A percentile compares a stretch with the other conserved stretches of the same genome.
Evolutionary conservation across 1,140 invertebrate genomes (phyloP).

Genomic region (Hyposmocoma kahamanoa): DNA sequence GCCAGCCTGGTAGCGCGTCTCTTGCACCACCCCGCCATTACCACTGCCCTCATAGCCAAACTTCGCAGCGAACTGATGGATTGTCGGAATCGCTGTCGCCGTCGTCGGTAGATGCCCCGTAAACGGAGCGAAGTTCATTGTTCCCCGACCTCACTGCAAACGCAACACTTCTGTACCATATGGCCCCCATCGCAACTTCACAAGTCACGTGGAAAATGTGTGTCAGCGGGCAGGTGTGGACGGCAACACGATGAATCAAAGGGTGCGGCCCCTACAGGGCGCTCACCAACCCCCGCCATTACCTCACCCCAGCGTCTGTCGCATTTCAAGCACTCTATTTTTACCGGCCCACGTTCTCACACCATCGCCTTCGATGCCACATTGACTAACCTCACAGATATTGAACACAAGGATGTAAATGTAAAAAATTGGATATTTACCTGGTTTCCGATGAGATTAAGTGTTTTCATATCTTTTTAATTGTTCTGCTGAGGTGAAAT

Average conservation of each 20-base stretch:
- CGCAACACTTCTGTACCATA: neutral
- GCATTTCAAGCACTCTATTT: conserved; percentile 63
- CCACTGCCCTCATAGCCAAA: conserved; percentile 52
- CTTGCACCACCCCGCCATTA: conserved; percentile 44
- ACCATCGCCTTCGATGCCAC: conserved; percentile 34
- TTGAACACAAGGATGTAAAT: neutral
- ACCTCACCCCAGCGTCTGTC: conserved; percentile 56
- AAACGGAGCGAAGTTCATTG: conserved; percentile 63
- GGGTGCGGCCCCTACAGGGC: conserved; percentile 48
- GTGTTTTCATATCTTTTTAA: conserved; percentile 52
- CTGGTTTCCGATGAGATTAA: conserved; percentile 27
- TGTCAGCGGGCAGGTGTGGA: conserved; percentile 14
- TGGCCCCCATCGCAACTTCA: neutral
- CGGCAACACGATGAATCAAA: conserved; percentile 26
- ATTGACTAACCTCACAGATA: neutral
- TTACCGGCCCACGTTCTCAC: conserved; percentile 60
- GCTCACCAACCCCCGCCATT: conserved; percentile 62
- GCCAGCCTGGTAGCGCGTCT: conserved; percentile 43
- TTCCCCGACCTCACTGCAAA: neutral
- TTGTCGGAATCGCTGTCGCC: conserved; percentile 45
- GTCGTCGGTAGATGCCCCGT: conserved; percentile 53
- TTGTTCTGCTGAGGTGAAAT: conserved; percentile 44
- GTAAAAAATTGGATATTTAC: conserved; percentile 26
- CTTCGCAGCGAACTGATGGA: conserved; percentile 64
- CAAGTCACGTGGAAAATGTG: neutral